These are phyloP conservation scores for Cylindroiulus punctatus DNA, from an alignment of 2,888 invertebrate genomes.

Conservation along the genomic window DNA sequence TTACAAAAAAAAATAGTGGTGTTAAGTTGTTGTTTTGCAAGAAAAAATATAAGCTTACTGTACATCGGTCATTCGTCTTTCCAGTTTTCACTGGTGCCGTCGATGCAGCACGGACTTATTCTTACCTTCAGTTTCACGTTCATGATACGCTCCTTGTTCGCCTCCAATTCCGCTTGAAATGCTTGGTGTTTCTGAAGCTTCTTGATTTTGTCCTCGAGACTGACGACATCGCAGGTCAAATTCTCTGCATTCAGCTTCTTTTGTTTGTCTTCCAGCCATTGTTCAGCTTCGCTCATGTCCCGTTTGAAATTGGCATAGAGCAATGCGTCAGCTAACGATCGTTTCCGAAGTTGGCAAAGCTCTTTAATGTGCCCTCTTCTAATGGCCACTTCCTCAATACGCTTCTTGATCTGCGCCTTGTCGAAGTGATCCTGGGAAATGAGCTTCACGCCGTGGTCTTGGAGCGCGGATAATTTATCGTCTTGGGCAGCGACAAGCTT, in stretches of 20 bases:
- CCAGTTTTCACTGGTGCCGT: background rate
- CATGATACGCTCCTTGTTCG: conserved; percentile 85
- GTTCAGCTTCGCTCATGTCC: conserved; percentile 81
- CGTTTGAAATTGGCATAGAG: conserved; percentile 90
- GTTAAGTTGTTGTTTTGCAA: conserved; percentile 61
- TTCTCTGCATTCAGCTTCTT: conserved; percentile 85
- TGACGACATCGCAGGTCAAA: conserved; percentile 78
- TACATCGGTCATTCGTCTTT: no score
- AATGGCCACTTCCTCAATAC: conserved; percentile 75
- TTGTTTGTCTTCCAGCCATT: conserved; percentile 91
- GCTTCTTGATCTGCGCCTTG: conserved; percentile 76
- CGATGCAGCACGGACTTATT: background rate
- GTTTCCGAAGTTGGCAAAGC: conserved; percentile 75
- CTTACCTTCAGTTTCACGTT: conserved; percentile 73
- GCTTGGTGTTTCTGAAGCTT: conserved; percentile 94
- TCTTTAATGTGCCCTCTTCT: conserved; percentile 76
- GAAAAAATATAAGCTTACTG: no score
- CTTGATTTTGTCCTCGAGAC: conserved; percentile 93
- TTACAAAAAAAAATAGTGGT: conserved; percentile 71
- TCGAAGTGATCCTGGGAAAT: conserved; percentile 92
- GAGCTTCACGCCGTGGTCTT: conserved; percentile 86
- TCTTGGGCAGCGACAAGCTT: conserved; percentile 88
- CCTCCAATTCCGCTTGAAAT: conserved; percentile 89
- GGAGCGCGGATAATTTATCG: conserved; percentile 82
- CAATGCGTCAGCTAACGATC: conserved; percentile 79